A percentile compares a stretch with the other conserved stretches of the same genome.
These are phyloP conservation scores for Luperina nickerlii DNA, from an alignment of 2,888 invertebrate species.

Conservation along the genomic window DNA sequence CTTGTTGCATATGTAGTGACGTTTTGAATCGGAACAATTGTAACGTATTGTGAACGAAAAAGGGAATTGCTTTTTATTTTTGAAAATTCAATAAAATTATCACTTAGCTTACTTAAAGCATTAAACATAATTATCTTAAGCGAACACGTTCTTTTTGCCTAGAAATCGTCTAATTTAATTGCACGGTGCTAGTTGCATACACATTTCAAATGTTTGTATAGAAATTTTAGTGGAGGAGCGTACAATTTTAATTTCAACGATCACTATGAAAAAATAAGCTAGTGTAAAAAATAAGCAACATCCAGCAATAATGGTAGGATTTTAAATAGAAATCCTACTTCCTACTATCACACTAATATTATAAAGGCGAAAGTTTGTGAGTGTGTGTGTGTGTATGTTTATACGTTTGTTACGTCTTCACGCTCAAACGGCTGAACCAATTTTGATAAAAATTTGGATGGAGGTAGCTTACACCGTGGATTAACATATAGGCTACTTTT, in stretches of 20 bases:
- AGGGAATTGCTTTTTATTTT: not conserved
- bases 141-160: not conserved
- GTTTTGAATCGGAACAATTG: conserved; percentile 33
- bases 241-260: no score
- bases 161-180: not conserved
- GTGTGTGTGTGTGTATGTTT: no score
- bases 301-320: not conserved
- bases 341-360: no score
- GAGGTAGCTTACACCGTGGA: no score
- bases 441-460: no score
- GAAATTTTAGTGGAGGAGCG: no score
- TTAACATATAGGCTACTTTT: no score
- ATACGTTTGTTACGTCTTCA: no score
- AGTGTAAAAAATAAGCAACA: not conserved
- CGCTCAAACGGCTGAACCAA: no score
- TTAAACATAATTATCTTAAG: not conserved
- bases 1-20: conserved; percentile 47
- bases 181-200: not conserved
- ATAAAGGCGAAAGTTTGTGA: no score
- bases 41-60: not conserved
- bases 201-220: not conserved
- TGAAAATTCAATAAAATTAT: not conserved
- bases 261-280: not conserved
- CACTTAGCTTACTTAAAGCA: not conserved
- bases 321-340: not conserved